A percentile compares a stretch with the other conserved stretches of the same genome.
Evolutionary conservation across 1,140 invertebrate species (phyloP).

Genomic region (Andricus grossulariae): DNA sequence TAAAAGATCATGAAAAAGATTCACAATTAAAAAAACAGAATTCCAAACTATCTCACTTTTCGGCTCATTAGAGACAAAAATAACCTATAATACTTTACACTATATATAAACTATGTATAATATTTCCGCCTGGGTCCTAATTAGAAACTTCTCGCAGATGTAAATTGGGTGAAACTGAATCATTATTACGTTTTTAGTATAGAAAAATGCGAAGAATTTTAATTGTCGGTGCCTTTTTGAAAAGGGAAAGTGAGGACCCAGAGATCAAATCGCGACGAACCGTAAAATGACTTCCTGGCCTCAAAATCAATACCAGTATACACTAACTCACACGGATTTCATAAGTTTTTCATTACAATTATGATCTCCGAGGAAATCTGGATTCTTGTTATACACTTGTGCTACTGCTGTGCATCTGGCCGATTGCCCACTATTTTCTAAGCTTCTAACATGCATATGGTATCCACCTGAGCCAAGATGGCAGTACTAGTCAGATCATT

Average conservation of each 20-base stretch:
- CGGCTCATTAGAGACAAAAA: too few relatives aligned
- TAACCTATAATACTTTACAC: too few relatives aligned
- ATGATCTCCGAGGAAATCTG: background rate
- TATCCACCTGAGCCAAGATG: constrained; percentile 35
- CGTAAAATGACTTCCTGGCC: constrained; percentile 50
- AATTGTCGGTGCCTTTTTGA: background rate
- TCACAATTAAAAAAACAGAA: too few relatives aligned
- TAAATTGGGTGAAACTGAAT: background rate
- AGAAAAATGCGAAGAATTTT: background rate
- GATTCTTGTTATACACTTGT: background rate
- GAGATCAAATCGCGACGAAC: constrained; percentile 33
- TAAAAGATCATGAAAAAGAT: too few relatives aligned
- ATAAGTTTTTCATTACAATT: background rate
- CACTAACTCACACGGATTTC: background rate
- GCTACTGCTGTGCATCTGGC: background rate
- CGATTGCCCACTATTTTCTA: constrained; percentile 14
- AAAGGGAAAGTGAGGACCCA: constrained; percentile 15
- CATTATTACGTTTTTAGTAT: background rate
- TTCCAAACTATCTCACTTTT: too few relatives aligned
- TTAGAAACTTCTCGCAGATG: too few relatives aligned
- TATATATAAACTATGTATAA: too few relatives aligned
- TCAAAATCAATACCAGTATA: constrained; percentile 19
- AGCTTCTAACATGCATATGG: constrained; percentile 33
- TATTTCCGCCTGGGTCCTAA: too few relatives aligned
- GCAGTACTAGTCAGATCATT: constrained; percentile 53